Evolutionary conservation across 2,888 invertebrate species (phyloP).

Genomic region (Drosophila yooni): DNA sequence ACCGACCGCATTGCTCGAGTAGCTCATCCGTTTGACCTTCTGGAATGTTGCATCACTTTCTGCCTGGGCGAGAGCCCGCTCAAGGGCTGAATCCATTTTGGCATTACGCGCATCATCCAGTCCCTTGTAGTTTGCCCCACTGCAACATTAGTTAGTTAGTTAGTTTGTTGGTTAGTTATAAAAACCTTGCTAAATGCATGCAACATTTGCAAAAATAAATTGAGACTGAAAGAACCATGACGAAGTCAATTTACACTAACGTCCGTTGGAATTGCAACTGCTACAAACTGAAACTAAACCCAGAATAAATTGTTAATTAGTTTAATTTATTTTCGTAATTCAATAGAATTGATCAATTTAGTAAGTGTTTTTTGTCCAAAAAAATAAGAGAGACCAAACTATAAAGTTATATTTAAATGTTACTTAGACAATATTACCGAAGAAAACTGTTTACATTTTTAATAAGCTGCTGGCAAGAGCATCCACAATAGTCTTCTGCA

Average conservation of each 20-base stretch:
- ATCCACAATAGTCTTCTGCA: conserved; percentile 14
- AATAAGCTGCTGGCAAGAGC: background rate
- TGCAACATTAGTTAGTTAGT: conserved; percentile 1
- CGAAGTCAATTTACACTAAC: background rate
- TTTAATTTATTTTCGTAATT: background rate
- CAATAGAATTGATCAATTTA: background rate
- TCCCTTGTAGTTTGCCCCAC: conserved; percentile 73
- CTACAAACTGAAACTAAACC: background rate
- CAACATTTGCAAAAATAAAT: conserved; percentile 5
- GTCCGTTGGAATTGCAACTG: background rate
- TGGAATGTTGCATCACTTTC: conserved; percentile 89
- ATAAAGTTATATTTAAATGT: background rate
- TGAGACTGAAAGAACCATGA: background rate
- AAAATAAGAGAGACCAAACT: background rate
- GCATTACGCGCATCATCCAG: conserved; percentile 83
- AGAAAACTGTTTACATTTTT: background rate
- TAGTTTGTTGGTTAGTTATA: background rate
- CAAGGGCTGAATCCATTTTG: conserved; percentile 87
- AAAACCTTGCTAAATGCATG: conserved; percentile 21
- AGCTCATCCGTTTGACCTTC: conserved; percentile 90
- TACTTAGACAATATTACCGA: background rate
- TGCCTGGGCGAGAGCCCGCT: conserved; percentile 89
- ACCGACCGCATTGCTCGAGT: conserved; percentile 89
- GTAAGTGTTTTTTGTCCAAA: background rate
- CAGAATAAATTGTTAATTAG: background rate